Evolutionary conservation across 2,113 vertebrate species (phyloP), one percentile per base, ranked within the genome.

Genomic region (Toxostoma redivivum): DNA sequence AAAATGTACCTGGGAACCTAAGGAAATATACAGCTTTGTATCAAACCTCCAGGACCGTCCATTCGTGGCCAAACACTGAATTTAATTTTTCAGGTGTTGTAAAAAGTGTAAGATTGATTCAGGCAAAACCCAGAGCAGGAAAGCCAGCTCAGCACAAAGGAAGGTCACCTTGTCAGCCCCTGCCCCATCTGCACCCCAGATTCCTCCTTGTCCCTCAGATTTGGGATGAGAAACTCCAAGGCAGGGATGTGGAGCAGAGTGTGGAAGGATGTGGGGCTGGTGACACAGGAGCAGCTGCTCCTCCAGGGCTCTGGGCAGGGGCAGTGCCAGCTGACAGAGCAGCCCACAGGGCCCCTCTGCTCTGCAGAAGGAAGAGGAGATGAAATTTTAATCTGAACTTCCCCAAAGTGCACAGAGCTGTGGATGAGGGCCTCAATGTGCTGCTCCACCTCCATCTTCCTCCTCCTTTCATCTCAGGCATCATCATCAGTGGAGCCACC

Each of bases 341-440:
- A 58, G 57, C 90, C 83, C 2, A 1, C 84, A 24, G 61, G 40
- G 48, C 53, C 50, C 40, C 21, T 45, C 82, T 82, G 47, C 74
- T 73, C 53, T 33, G 53, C 0, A 0, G 24, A 31, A 58, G 40
- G 23, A 54, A 72, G 54, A 40, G 57, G 37, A 7, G 38, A 76
- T 88, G 81, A 79, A 62, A 91, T 69, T 95, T 91, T 80, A 54
- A 82, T 62, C 66, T 50, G 70, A 85, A 20, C 71, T 38, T 87
- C 62, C 61, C 48, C 70, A 8, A 28, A 53, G 78, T 20, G 25
- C 22, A 1, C 37, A 45, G 87, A 54, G 90, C 58, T 77, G 58
- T 56, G 60, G 57, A 33, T 23, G 64, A 70, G 80, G 57, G 50
- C 56, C 94, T 44, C 5, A 0, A 9, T 1, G 14, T 25, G 61